Conservation (phyloP, 2,888 invertebrate species). For the Cancer borealis region DNA sequence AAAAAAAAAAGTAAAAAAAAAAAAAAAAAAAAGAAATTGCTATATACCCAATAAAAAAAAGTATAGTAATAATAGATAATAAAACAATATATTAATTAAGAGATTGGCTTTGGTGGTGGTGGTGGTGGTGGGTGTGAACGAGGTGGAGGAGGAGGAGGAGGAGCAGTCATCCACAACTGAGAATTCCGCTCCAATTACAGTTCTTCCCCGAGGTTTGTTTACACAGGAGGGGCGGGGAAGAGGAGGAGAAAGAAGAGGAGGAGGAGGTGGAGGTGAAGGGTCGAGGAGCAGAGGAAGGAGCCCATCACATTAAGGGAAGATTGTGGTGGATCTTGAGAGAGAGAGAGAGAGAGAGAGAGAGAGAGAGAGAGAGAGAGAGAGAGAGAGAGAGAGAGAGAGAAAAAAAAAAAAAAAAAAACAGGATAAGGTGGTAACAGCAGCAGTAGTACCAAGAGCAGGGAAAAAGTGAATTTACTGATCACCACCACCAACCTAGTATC, state of each 20-base stretch:
- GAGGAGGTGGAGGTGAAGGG: neutral
- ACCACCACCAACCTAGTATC: neutral
- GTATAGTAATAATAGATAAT: too few species aligned
- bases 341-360: slow-evolving; percentile 30
- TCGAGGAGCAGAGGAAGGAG: neutral
- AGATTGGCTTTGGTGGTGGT: too few species aligned
- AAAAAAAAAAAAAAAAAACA: neutral
- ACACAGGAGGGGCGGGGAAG: neutral
- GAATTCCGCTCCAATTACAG: slow-evolving; percentile 34
- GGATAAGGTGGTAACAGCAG: too few species aligned
- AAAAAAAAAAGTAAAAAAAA: too few species aligned
- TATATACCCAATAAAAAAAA: too few species aligned
- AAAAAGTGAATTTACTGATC: neutral
- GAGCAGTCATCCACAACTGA: neutral
- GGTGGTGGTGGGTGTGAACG: neutral
- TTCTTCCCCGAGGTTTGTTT: slow-evolving; percentile 22
- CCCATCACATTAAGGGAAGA: slow-evolving; percentile 16
- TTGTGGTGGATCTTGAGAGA: slow-evolving; percentile 31
- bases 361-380: slow-evolving; percentile 20
- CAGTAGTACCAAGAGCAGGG: too few species aligned
- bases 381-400: slow-evolving; percentile 31
- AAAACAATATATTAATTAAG: too few species aligned
- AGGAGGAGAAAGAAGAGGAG: neutral
- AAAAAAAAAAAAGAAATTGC: too few species aligned
- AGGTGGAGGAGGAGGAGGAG: neutral